Evolutionary conservation across 2,888 invertebrate species (phyloP), one percentile per base, ranked within the genome.

Genomic region (Limnephilus marmoratus): DNA sequence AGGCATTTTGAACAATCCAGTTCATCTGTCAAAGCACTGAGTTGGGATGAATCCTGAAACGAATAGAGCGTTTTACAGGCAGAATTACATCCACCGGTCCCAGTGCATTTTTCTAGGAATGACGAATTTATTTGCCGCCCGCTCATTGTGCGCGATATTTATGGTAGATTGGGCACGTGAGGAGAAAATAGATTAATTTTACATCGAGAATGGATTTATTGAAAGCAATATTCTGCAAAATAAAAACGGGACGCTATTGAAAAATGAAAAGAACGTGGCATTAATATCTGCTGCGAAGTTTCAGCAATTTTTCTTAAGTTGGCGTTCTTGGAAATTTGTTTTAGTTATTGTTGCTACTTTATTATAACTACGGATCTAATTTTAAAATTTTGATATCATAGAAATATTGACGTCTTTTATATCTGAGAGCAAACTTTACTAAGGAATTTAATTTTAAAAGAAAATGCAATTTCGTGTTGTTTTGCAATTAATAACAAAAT

Each of bases 101-200:
- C 13, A 3, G 37, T 41, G 37, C 29, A 86, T 41, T 45, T 86
- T 83, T 86, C 45, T 49, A 4, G 15, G 34, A 81, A 91, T 91
- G 91, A 91, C 41, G 91, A 91, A 91, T 91, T 91, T 91, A 91
- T 91, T 87, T 86, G 87, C 34, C 31, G 81, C 80, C 13, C 45
- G 41, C 31, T 85, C 87, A n/a, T 91, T 87, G 91, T 91, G 85
- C 68, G 87, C 86, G n/a, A 45, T 31, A 90, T 90, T 90, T 90
- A 90, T 85, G 81, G 53, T 68, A n/a, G 88, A 80, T 37, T 41
- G 88, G 41, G 88, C 88, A 53, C 68, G 80, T 68, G 88, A 89
- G 53, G 87, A 53, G 29, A 89, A 88, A 89, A 80, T 3, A 81
- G 81, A 81, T 89, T 89, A 89, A 89, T 37, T 89, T 89, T 89